Evolutionary conservation across 2,113 vertebrate species (phyloP).

Genomic region (Arizona elegans): DNA sequence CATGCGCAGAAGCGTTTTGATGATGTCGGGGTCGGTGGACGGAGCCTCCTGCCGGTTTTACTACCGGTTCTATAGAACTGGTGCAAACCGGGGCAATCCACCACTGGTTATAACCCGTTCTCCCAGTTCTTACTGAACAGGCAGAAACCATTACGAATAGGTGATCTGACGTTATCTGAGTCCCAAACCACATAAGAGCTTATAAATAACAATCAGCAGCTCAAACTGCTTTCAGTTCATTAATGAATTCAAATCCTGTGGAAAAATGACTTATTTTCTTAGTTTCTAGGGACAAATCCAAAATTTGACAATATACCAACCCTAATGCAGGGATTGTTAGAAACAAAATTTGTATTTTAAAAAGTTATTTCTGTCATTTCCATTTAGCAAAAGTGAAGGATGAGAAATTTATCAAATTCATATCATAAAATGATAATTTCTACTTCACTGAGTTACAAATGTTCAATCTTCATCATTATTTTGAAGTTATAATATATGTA

Average conservation of each 20-base stretch:
- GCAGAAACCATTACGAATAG: not conserved
- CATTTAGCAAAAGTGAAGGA: not conserved
- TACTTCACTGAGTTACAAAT: not conserved
- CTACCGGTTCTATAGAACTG: too few species aligned
- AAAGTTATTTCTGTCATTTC: not conserved
- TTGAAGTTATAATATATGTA: not conserved
- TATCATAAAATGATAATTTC: not conserved
- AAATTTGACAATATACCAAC: not conserved
- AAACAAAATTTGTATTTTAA: not conserved
- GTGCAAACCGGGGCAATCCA: too few species aligned
- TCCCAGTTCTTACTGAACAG: not conserved
- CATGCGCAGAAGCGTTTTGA: too few species aligned
- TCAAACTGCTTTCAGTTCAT: not conserved
- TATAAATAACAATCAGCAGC: not conserved
- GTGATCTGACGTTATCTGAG: not conserved
- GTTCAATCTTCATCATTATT: not conserved
- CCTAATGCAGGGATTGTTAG: not conserved
- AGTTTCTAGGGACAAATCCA: not conserved
- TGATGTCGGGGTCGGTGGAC: too few species aligned
- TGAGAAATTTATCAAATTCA: not conserved
- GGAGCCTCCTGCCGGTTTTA: too few species aligned
- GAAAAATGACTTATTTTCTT: not conserved
- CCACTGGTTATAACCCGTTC: not conserved
- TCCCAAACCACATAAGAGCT: not conserved
- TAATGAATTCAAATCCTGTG: not conserved